Percentiles rank a stretch among this genome's conserved stretches.
phyloP scores from a whole-genome alignment of 1,140 invertebrate species.

The Tyrophagus putrescentiae region DNA sequence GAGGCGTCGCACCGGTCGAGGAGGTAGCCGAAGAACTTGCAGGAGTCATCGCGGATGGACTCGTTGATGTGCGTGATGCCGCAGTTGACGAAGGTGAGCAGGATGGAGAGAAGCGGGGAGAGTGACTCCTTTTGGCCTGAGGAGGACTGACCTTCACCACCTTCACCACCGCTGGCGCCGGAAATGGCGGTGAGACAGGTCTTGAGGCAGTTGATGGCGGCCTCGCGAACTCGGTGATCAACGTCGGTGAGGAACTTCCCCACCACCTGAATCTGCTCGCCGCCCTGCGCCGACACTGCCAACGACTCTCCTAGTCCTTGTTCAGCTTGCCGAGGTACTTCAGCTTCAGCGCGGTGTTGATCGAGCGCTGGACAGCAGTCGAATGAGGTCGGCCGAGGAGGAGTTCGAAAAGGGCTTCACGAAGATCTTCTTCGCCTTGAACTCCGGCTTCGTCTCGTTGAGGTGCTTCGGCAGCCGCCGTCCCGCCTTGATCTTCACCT shows the following conservation, averaged over 20 bases:
- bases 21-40: slow-evolving; percentile 5
- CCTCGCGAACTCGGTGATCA: neutral
- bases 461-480: slow-evolving; percentile 45
- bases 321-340: neutral
- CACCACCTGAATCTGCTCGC: slow-evolving; percentile 7
- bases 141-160: too few species aligned
- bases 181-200: neutral
- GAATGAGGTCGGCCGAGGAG: neutral
- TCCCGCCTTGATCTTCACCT: slow-evolving; percentile 40
- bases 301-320: too few species aligned
- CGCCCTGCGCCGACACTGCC: neutral
- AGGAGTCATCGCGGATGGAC: neutral
- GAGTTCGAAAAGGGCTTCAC: slow-evolving; percentile 34
- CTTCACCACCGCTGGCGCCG: neutral
- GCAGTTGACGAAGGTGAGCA: slow-evolving; percentile 15
- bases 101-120: slow-evolving; percentile 5
- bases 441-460: slow-evolving; percentile 69
- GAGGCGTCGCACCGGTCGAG: slow-evolving; percentile 3
- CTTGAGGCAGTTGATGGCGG: neutral
- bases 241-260: slow-evolving; percentile 12
- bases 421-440: slow-evolving; percentile 72
- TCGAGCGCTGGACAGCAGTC: neutral
- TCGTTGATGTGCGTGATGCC: slow-evolving; percentile 14
- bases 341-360: slow-evolving; percentile 8
- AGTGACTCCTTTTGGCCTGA: too few species aligned